Evolutionary conservation across 2,797 vertebrate species (phyloP), one percentile per base, ranked within the genome.

Genomic region (Typhlichthys eigenmanni): DNA sequence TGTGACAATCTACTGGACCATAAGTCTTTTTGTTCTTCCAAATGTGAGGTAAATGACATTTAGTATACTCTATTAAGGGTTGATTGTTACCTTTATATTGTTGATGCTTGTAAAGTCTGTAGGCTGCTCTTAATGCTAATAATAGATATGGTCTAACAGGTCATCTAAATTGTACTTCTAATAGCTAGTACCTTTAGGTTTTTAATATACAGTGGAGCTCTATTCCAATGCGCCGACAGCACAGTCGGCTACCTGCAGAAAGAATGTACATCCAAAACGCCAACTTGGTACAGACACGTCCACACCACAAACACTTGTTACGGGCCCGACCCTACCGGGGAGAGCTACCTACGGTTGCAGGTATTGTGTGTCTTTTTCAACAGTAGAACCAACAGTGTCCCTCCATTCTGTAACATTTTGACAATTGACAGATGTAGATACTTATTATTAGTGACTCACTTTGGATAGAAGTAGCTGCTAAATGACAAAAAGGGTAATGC

Each of bases 311-410:
- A 16, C 57, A 85, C 43, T 79, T 86, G 52, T 70, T 74, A 49
- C 85, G n/a, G 4, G 55, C 76, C 62, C 87, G 74, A 43, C 73
- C 85, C 13, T 85, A 69, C 68, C 78, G 68, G 6, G 88, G 89
- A 32, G 90, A 93, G 50, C 85, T 75, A 2, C 88, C 85, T 0
- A 70, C 85, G 29, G 64, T 89, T 13, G 86, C 91, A 90, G 93
- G 92, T 93, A 81, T 29, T 29, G 24, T 68, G 58, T 10, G 10
- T 63, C 19, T 46, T 57, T 1, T 16, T 14, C 47, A 48, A 13
- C 47, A 34, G 12, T 34, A n/a, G 12, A 9, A 13, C 3, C 14
- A 12, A 9, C 6, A 54, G n/a, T 32, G 53, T 57, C 12, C n/a
- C 47, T 32, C 32, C 47, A 19, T 47, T 17, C 48, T n/a, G 11